Conservation (phyloP, 2,888 invertebrate species). For the Chrysolina haemoptera region DNA sequence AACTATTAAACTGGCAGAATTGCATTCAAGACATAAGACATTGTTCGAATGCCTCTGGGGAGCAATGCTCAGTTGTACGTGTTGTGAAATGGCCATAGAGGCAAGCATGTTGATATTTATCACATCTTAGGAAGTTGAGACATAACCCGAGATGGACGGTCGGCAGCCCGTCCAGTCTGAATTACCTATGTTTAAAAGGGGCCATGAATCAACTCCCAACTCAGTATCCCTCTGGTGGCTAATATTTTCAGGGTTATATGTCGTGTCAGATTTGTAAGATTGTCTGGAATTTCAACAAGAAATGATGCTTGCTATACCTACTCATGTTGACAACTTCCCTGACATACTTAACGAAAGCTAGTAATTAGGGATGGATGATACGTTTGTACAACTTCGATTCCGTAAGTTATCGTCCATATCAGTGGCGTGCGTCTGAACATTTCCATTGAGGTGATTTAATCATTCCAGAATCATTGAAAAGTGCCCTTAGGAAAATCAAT, state of each 20-base stretch:
- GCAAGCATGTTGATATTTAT: constrained; percentile 41
- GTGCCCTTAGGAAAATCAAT: too few relatives aligned
- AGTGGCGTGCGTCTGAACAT: too few relatives aligned
- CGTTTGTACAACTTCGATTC: too few relatives aligned
- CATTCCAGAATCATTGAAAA: too few relatives aligned
- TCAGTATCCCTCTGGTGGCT: not conserved
- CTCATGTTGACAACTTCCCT: too few relatives aligned
- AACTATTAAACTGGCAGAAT: constrained; percentile 32
- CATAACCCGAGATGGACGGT: constrained; percentile 37
- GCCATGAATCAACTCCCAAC: constrained; percentile 3
- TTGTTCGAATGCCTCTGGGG: constrained; percentile 32
- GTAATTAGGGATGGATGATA: too few relatives aligned
- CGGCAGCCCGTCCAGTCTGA: constrained; percentile 36
- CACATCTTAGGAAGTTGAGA: constrained; percentile 42
- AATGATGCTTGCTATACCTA: not conserved
- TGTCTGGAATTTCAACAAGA: not conserved
- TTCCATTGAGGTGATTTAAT: too few relatives aligned
- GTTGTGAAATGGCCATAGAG: constrained; percentile 29
- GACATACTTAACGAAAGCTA: too few relatives aligned
- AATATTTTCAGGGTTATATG: constrained; percentile 1
- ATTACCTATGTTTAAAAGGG: constrained; percentile 33
- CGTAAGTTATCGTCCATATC: too few relatives aligned
- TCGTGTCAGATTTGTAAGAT: constrained; percentile 6
- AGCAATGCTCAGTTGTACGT: constrained; percentile 41
- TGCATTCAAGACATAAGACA: constrained; percentile 38